These are phyloP conservation scores for Hypotaenidia okinawae DNA, from an alignment of 2,797 vertebrate species.

Conservation along the genomic window DNA sequence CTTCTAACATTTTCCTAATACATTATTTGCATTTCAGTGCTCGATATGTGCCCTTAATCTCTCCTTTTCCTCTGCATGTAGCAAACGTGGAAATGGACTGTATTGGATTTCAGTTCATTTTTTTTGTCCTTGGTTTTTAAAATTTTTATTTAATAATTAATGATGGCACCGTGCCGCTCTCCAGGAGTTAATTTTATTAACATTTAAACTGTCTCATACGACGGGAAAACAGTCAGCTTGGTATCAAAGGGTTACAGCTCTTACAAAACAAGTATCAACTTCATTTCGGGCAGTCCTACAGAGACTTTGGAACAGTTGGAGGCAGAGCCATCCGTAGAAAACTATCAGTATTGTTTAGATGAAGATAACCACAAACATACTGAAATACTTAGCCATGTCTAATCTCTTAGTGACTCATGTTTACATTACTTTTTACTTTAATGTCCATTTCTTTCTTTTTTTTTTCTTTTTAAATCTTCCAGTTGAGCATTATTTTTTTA, in stretches of 20 bases:
- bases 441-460: not conserved
- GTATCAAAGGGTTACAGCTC: slow-evolving; percentile 3
- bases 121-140: not conserved
- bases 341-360: slow-evolving; percentile 45
- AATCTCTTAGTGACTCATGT: slow-evolving; percentile 55
- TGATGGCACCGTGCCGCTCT: not conserved
- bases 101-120: not conserved
- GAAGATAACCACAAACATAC: slow-evolving; percentile 56
- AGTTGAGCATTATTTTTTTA: not conserved
- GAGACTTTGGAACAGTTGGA: not conserved
- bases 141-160: not conserved
- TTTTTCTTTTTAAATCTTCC: not conserved
- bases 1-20: not conserved
- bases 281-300: not conserved
- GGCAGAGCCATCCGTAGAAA: not conserved
- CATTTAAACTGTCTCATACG: not conserved
- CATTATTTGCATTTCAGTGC: not conserved
- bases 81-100: not conserved
- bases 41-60: not conserved
- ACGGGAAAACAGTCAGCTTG: not conserved
- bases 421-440: slow-evolving; percentile 42
- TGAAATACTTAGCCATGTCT: slow-evolving; percentile 50
- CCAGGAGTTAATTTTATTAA: slow-evolving; percentile 30
- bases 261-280: slow-evolving; percentile 8
- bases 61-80: not conserved